Base-by-base conservation (phyloP, 92 coral and sea anemone genomes). In the Anthopleura xanthogrammica region DNA sequence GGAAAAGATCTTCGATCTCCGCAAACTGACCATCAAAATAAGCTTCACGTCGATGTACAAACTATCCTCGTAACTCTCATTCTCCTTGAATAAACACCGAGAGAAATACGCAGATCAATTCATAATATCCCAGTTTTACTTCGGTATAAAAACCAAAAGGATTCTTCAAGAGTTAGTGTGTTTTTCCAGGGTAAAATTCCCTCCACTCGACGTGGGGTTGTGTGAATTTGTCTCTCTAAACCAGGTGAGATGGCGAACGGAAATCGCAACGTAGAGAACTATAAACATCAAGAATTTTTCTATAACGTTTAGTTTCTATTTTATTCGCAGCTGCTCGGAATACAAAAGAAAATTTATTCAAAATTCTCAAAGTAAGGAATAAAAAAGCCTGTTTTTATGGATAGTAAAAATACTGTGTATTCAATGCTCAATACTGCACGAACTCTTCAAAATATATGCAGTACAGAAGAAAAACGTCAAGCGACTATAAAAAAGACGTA, bases 321-420 rank as follows among this genome's bases (percentile, higher is more conserved):
- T 36, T 62, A 20, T 62, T 20, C 29, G 36, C 70, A 62, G 70
- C 29, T 62, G 70, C 70, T 23, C 29, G 70, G 11, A 62, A 62
- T 10, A 62, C 70, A 62, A 62, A 62, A 62, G 70, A 62, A 62
- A 62, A 62, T 62, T 62, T 62, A 62, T 62, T 62, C 70, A 20
- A 62, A 62, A 62, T 20, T 20, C 70, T 62, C 23, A 62, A 62
- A 62, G 70, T 23, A 20, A n/a, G 12, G 29, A 20, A 62, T 62
- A 62, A 62, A 20, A 62, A 4, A 62, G 24, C 23, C 36, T 20
- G 24, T n/a, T 54, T 54, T 62, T 62, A 20, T 7, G 6, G 8
- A 20, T 62, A 62, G 64, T 16, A 58, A 58, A 58, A 58, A 58
- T 62, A 62, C 29, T 62, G 9, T 20, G 16, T 11, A 12, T 54